Evolutionary conservation across 2,797 vertebrate species (phyloP), one percentile per base, ranked within the genome.

Genomic region (Galago senegalensis): DNA sequence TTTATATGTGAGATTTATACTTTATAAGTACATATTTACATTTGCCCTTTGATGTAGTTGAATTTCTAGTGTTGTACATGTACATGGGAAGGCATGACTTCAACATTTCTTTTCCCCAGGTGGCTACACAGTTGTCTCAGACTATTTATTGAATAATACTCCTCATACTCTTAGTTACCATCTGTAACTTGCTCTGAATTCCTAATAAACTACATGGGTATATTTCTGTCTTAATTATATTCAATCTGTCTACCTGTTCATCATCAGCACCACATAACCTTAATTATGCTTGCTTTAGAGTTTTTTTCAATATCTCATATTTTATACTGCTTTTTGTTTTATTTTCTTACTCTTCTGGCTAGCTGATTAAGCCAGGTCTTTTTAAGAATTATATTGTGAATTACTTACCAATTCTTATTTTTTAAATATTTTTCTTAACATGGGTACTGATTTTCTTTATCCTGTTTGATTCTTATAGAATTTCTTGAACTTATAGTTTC

Each of bases 201-300:
- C 67, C 56, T 86, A 60, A n/a, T 20, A 43, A 91, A 83, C 31
- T 73, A 61, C 16, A 46, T 75, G 4, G 65, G 58, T 89, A 46
- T 65, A 17, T 65, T 90, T 93, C 31, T n/a, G 4, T 49, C 69
- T 86, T 81, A 31, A 67, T 89, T 46, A 40, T 49, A 86, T 86
- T 85, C 25, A 80, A 9, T 20, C 2, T 3, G 60, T 34, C 29
- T 83, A 23, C 67, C 37, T 81, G 82, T 31, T 87, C 61, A n/a
- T 20, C 85, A 14, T 89, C 86, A 95, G 2, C 3, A 80, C 60
- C 27, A 29, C 73, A 80, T 17, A 11, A 8, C 14, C 58, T 73
- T 46, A 79, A 43, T 91, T 65, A 75, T 31, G 93, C 80, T 89
- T 49, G 29, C 40, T 60, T 89, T 85, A 20, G 60, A 60, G 79